Percentiles rank a stretch among this genome's conserved stretches.
Conservation (phyloP, 2,888 invertebrate genomes). For the Automeris io region DNA sequence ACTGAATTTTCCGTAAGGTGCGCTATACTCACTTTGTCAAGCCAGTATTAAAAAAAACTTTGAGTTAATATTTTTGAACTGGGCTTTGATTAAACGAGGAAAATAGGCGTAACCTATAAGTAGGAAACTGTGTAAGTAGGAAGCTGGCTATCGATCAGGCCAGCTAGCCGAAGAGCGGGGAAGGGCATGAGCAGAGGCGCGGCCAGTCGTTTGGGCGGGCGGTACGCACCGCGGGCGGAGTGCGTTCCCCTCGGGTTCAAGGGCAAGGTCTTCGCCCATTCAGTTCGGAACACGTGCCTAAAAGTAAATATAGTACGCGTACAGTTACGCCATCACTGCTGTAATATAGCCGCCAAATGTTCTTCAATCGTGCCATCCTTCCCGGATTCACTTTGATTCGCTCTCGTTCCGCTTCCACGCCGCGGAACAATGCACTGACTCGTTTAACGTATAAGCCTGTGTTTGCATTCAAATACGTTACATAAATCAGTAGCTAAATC, state of each 20-base stretch:
- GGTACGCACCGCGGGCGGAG: constrained; percentile 56
- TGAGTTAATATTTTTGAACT: too few species aligned
- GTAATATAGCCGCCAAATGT: constrained; percentile 38
- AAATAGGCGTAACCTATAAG: constrained; percentile 25
- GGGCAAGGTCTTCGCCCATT: constrained; percentile 70
- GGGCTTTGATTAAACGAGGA: constrained; percentile 2
- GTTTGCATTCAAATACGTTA: too few species aligned
- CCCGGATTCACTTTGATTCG: constrained; percentile 14
- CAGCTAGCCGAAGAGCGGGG: constrained; percentile 31
- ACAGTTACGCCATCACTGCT: constrained; percentile 48
- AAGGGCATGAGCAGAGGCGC: constrained; percentile 34
- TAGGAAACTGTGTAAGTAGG: constrained; percentile 45
- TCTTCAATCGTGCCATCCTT: constrained; percentile 17
- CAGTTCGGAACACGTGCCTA: constrained; percentile 69
- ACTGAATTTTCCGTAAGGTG: too few species aligned
- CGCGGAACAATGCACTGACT: neutral
- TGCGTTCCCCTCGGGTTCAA: constrained; percentile 68
- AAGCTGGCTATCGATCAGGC: constrained; percentile 55
- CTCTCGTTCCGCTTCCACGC: neutral
- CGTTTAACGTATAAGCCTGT: too few species aligned
- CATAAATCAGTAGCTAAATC: too few species aligned
- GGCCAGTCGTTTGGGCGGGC: constrained; percentile 60
- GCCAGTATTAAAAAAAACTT: too few species aligned
- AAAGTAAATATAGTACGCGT: constrained; percentile 72
- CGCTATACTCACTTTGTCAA: too few species aligned